phyloP scores from a whole-genome alignment of 23 tunicate genomes.

The Corella eumyota region DNA sequence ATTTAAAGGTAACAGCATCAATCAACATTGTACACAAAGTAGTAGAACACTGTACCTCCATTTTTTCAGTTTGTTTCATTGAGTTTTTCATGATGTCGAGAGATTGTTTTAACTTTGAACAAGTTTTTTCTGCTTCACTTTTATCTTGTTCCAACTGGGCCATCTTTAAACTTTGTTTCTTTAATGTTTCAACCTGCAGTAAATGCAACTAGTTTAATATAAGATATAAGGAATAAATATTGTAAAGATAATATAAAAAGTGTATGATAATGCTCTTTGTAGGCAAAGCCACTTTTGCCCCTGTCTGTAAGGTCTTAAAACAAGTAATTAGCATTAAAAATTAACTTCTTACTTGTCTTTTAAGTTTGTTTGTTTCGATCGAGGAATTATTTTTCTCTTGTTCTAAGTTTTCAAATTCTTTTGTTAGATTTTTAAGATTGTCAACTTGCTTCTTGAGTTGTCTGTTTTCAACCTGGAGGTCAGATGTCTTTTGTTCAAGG shows the following conservation, averaged over 20 bases:
- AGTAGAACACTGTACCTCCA: constrained; percentile 71
- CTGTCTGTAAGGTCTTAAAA: background rate
- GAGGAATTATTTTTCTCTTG: constrained; percentile 46
- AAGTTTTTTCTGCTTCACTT: constrained; percentile 52
- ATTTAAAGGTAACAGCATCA: background rate
- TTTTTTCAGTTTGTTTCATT: constrained; percentile 51
- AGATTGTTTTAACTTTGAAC: constrained; percentile 24
- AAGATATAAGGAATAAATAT: background rate
- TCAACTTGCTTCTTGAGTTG: constrained; percentile 76
- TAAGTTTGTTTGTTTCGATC: constrained; percentile 42
- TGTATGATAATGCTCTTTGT: background rate
- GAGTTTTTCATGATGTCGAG: constrained; percentile 66
- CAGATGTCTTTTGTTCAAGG: constrained; percentile 51
- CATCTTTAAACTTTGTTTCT: constrained; percentile 54
- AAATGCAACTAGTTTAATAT: background rate
- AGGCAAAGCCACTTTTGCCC: too few relatives aligned
- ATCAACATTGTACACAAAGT: background rate
- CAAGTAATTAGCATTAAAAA: background rate
- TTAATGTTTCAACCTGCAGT: constrained; percentile 54
- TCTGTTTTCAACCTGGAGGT: constrained; percentile 73
- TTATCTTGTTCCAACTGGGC: constrained; percentile 75
- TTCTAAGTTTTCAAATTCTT: constrained; percentile 69
- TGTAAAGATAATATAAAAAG: background rate
- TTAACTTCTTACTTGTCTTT: constrained; percentile 33
- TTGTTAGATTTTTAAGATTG: constrained; percentile 41